Evolutionary conservation across 2,888 invertebrate species (phyloP).

Genomic region (Synergus itoensis): DNA sequence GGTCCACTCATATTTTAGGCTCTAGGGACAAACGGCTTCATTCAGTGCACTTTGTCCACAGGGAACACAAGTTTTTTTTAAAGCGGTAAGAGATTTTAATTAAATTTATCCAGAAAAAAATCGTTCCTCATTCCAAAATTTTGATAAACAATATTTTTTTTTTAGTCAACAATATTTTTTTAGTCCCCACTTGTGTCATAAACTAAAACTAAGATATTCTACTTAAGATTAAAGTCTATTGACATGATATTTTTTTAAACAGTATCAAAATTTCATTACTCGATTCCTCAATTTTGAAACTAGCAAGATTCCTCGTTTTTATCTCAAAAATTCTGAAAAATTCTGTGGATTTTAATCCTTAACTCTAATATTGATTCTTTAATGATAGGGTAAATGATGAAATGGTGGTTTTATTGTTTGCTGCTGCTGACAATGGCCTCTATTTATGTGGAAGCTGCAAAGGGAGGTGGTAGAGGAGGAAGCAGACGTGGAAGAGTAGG

Average conservation of each 20-base stretch:
- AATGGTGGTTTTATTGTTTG: slow-evolving; percentile 60
- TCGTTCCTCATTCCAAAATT: background rate
- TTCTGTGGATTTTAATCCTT: background rate
- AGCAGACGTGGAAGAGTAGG: slow-evolving; percentile 48
- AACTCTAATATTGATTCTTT: slow-evolving; percentile 1
- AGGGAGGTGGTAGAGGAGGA: slow-evolving; percentile 56
- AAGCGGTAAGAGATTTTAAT: slow-evolving; percentile 22
- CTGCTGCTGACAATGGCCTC: slow-evolving; percentile 60
- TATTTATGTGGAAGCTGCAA: slow-evolving; percentile 55
- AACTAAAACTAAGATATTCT: too few relatives aligned
- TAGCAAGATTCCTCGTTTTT: too few relatives aligned
- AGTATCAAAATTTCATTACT: too few relatives aligned
- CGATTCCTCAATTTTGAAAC: too few relatives aligned
- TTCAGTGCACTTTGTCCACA: slow-evolving; percentile 46
- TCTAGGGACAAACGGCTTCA: slow-evolving; percentile 62
- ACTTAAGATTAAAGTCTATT: too few relatives aligned
- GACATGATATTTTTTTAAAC: too few relatives aligned
- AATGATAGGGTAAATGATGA: slow-evolving; percentile 59
- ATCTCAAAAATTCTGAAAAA: too few relatives aligned
- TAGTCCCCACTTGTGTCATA: background rate
- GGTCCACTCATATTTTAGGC: slow-evolving; percentile 74
- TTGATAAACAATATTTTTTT: background rate
- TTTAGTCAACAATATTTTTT: too few relatives aligned
- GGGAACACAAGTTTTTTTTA: slow-evolving; percentile 41
- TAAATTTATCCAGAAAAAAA: background rate